phyloP scores from a whole-genome alignment of 2,113 vertebrate species.

The Serinus canaria region DNA sequence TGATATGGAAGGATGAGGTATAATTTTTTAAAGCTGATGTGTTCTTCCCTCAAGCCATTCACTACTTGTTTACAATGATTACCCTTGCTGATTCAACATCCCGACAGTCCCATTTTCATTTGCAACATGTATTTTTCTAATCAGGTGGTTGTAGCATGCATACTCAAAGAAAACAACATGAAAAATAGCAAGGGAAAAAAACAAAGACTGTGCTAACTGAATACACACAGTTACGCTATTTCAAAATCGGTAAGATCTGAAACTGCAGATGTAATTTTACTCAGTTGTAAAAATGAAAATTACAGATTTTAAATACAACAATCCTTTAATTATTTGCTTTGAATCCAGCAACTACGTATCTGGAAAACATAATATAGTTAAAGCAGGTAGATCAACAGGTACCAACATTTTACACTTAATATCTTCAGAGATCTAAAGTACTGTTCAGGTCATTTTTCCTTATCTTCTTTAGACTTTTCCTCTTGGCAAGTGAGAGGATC shows the following conservation, averaged over 20 bases:
- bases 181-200: background rate
- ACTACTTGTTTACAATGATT: background rate
- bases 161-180: background rate
- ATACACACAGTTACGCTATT: background rate
- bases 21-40: background rate
- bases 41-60: background rate
- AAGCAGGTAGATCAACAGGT: background rate
- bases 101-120: conserved; percentile 25
- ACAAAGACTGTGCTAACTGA: background rate
- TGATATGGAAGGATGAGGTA: background rate
- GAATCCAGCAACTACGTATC: background rate
- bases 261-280: background rate
- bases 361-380: background rate
- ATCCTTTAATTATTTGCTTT: background rate
- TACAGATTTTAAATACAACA: background rate
- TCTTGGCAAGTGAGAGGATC: background rate
- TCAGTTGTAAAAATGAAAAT: background rate
- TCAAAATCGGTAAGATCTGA: background rate
- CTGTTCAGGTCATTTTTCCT: background rate
- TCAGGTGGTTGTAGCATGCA: background rate
- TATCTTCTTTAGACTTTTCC: background rate
- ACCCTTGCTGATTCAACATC: background rate
- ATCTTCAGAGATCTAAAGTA: background rate
- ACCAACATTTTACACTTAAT: background rate
- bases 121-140: background rate